Conservation (phyloP, 1,140 invertebrate species). For the Papilio xuthus region DNA sequence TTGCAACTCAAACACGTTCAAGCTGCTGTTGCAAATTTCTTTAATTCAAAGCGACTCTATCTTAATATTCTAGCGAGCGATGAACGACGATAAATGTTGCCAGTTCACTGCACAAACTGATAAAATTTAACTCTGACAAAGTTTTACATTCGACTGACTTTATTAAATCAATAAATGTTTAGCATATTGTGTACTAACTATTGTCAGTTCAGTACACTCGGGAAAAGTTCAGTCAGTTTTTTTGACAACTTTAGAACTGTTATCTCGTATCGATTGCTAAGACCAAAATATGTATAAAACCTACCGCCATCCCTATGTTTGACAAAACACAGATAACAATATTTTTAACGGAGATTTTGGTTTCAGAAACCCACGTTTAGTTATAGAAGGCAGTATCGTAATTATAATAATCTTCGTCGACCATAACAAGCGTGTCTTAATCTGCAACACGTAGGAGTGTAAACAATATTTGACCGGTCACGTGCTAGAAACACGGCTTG, state of each 20-base stretch:
- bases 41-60: conserved; percentile 5
- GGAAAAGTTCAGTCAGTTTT: too few species aligned
- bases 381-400: too few species aligned
- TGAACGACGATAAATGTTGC: background rate
- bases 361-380: too few species aligned
- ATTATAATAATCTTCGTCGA: background rate
- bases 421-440: background rate
- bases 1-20: too few species aligned
- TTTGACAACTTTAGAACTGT: too few species aligned
- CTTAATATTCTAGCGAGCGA: background rate
- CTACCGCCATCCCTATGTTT: too few species aligned
- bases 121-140: background rate
- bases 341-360: too few species aligned
- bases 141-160: background rate
- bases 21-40: conserved; percentile 12
- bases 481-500: conserved; percentile 44
- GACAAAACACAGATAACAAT: too few species aligned
- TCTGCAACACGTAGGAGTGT: conserved; percentile 6
- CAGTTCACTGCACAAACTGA: conserved; percentile 1
- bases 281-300: too few species aligned
- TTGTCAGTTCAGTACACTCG: background rate
- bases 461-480: background rate
- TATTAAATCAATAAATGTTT: background rate
- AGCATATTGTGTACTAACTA: background rate
- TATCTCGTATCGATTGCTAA: too few species aligned